These are phyloP conservation scores for Leuciscus idus DNA, from an alignment of 2,113 vertebrate species.

Conservation along the genomic window DNA sequence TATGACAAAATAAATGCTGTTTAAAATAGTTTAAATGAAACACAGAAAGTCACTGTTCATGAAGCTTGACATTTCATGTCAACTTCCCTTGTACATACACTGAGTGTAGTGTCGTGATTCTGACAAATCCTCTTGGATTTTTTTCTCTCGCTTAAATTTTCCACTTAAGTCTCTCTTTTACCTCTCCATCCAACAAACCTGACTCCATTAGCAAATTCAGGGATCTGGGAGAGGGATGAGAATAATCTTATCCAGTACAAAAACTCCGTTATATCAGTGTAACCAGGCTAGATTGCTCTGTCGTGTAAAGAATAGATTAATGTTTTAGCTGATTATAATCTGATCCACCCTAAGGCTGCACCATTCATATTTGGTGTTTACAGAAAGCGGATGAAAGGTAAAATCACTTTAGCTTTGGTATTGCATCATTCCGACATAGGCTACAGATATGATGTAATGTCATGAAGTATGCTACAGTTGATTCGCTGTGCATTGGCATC, in stretches of 20 bases:
- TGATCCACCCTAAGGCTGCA: constrained; percentile 48
- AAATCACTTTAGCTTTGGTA: constrained; percentile 24
- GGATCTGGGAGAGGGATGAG: constrained; percentile 50
- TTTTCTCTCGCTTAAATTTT: background rate
- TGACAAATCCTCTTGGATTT: background rate
- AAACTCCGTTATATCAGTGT: constrained; percentile 66
- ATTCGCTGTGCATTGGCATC: background rate
- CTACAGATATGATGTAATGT: background rate
- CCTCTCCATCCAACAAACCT: constrained; percentile 40
- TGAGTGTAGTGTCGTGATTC: background rate
- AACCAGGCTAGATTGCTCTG: constrained; percentile 64
- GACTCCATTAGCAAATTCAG: constrained; percentile 63
- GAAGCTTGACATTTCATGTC: background rate
- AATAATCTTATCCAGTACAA: constrained; percentile 69
- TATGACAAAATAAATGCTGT: background rate
- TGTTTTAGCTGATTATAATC: constrained; percentile 70
- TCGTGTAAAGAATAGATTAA: constrained; percentile 70
- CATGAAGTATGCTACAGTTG: background rate
- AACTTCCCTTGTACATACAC: background rate
- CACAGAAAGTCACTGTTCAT: background rate
- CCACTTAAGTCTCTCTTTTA: background rate
- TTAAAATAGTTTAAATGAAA: background rate
- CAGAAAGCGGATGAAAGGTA: constrained; percentile 58
- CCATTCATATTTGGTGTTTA: constrained; percentile 65
- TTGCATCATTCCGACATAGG: background rate